Percentiles rank a stretch among this genome's conserved stretches.
Conservation (phyloP, 2,888 invertebrate genomes). For the Candidula unifasciata region DNA sequence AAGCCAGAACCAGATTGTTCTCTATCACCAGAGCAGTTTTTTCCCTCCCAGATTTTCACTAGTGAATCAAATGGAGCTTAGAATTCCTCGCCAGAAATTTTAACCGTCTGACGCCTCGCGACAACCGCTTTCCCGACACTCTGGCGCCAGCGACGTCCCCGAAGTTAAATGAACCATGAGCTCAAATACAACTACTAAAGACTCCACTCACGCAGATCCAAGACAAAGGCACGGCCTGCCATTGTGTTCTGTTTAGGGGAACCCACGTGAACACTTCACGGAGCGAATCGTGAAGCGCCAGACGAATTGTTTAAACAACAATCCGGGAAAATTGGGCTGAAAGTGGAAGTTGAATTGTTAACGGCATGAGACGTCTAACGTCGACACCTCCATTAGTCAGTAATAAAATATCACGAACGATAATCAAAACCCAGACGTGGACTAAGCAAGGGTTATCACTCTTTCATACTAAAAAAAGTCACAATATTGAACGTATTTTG, state of each 20-base stretch:
- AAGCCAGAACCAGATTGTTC: neutral
- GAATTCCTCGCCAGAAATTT: slow-evolving; percentile 3
- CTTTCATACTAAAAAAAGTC: neutral
- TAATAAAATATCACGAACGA: neutral
- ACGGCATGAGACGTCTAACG: neutral
- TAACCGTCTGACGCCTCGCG: neutral
- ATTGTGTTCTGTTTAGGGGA: neutral
- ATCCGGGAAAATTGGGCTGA: neutral
- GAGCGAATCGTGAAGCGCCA: neutral
- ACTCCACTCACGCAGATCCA: neutral
- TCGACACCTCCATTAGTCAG: neutral
- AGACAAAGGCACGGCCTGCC: slow-evolving; percentile 12
- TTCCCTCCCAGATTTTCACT: slow-evolving; percentile 7
- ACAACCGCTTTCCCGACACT: neutral
- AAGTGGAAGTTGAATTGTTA: slow-evolving; percentile 15
- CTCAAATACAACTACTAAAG: slow-evolving; percentile 2
- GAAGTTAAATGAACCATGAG: slow-evolving; percentile 31
- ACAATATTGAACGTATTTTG: neutral
- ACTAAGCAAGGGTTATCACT: neutral
- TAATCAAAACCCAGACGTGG: neutral
- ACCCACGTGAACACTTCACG: neutral
- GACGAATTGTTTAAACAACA: slow-evolving; percentile 32
- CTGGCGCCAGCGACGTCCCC: slow-evolving; percentile 20
- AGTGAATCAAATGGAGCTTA: slow-evolving; percentile 29
- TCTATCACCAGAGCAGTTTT: neutral